These are phyloP conservation scores for Trachelus troglodyta DNA, from an alignment of 2,888 invertebrate species.

Conservation along the genomic window DNA sequence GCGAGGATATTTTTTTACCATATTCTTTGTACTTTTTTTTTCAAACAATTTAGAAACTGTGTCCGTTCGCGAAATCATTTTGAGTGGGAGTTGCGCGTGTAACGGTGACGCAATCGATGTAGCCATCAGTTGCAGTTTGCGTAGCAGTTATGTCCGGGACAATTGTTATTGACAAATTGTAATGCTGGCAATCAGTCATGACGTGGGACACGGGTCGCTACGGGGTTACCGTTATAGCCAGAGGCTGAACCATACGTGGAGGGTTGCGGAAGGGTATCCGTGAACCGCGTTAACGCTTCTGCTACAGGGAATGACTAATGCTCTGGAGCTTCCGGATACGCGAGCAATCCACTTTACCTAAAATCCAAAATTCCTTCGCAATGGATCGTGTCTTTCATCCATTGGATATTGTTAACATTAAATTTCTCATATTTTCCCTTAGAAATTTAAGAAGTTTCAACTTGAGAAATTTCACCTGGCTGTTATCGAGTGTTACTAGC, in stretches of 20 bases:
- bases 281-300: not conserved
- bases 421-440: not conserved
- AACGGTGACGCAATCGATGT: conserved; percentile 49
- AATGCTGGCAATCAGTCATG: conserved; percentile 61
- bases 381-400: not conserved
- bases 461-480: not conserved
- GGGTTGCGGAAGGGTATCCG: conserved; percentile 1
- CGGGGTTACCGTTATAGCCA: conserved; percentile 7
- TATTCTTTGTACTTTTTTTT: not conserved
- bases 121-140: conserved; percentile 60
- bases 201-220: conserved; percentile 18
- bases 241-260: not conserved
- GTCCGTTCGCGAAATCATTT: not conserved
- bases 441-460: not conserved
- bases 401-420: not conserved
- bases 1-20: not conserved
- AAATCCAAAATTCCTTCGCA: not conserved
- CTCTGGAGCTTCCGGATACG: not conserved
- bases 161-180: conserved; percentile 64
- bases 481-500: no score
- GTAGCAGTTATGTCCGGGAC: conserved; percentile 51
- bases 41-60: not conserved
- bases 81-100: not conserved
- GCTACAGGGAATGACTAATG: not conserved
- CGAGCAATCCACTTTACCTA: not conserved